Evolutionary conservation across 2,888 invertebrate species (phyloP).

Genomic region (Xestia sexstrigata): DNA sequence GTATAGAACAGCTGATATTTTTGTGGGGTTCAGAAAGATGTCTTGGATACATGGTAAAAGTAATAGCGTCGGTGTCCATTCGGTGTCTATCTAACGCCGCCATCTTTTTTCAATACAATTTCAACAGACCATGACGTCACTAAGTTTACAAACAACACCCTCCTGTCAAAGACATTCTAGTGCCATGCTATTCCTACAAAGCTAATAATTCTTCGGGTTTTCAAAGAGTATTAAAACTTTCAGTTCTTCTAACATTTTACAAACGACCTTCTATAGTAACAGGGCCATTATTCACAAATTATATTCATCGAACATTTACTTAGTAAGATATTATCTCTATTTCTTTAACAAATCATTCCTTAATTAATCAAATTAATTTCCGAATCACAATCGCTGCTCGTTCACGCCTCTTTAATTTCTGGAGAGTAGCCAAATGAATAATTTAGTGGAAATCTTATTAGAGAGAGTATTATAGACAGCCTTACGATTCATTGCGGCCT

Average conservation of each 20-base stretch:
- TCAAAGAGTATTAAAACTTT: not conserved
- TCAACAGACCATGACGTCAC: too few species aligned
- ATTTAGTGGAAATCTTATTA: constrained; percentile 47
- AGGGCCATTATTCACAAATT: constrained; percentile 33
- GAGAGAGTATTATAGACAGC: constrained; percentile 29
- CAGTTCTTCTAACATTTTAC: not conserved
- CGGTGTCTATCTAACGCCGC: too few species aligned
- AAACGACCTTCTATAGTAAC: constrained; percentile 10
- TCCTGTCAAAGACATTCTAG: too few species aligned
- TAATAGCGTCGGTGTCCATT: too few species aligned
- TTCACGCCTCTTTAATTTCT: constrained; percentile 63
- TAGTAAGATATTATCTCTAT: constrained; percentile 43
- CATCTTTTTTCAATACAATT: too few species aligned
- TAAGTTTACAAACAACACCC: too few species aligned
- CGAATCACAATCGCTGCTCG: constrained; percentile 50
- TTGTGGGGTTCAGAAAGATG: too few species aligned
- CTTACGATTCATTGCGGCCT: constrained; percentile 7
- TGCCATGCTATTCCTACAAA: too few species aligned
- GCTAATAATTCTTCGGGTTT: not conserved
- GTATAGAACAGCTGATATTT: too few species aligned
- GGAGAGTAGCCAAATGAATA: constrained; percentile 68
- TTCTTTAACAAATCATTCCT: constrained; percentile 54
- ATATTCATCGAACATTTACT: constrained; percentile 36
- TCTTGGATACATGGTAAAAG: too few species aligned
- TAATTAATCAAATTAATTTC: constrained; percentile 66